Evolutionary conservation across 2,888 invertebrate species (phyloP).

Genomic region (Polymixis lichenea): DNA sequence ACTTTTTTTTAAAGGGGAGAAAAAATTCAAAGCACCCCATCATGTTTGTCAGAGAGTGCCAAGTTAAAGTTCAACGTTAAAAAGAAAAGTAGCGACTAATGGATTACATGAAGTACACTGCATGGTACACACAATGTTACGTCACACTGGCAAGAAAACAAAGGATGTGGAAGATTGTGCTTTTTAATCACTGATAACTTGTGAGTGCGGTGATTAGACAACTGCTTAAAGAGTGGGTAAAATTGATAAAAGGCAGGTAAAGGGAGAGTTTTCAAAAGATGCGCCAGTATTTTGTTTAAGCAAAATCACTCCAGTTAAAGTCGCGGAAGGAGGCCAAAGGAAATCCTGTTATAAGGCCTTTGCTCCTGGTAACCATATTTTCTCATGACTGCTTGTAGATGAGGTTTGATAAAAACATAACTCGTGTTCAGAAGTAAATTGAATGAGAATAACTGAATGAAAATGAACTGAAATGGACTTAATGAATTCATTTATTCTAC

Average conservation of each 20-base stretch:
- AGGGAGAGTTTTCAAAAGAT: neutral
- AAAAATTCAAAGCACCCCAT: conserved; percentile 49
- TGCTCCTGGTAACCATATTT: neutral
- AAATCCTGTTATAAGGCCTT: neutral
- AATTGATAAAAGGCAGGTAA: neutral
- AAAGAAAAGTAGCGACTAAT: conserved; percentile 52
- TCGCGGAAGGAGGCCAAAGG: neutral
- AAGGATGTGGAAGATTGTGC: conserved; percentile 13
- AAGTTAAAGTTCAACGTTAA: conserved; percentile 57
- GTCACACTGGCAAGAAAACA: conserved; percentile 37
- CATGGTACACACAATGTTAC: conserved; percentile 18
- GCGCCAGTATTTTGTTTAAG: neutral
- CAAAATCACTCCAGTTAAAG: neutral
- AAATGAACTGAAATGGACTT: neutral
- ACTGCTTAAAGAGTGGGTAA: neutral
- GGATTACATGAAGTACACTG: conserved; percentile 54
- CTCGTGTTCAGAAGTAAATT: neutral
- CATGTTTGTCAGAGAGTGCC: conserved; percentile 48
- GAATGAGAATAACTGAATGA: neutral
- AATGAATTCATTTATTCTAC: neutral
- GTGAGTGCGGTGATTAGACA: neutral
- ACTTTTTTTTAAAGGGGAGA: conserved; percentile 39
- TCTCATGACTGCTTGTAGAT: neutral
- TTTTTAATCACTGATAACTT: conserved; percentile 22
- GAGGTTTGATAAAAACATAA: neutral